Evolutionary conservation across 2,113 vertebrate species (phyloP).

Genomic region (Arenaria interpres): DNA sequence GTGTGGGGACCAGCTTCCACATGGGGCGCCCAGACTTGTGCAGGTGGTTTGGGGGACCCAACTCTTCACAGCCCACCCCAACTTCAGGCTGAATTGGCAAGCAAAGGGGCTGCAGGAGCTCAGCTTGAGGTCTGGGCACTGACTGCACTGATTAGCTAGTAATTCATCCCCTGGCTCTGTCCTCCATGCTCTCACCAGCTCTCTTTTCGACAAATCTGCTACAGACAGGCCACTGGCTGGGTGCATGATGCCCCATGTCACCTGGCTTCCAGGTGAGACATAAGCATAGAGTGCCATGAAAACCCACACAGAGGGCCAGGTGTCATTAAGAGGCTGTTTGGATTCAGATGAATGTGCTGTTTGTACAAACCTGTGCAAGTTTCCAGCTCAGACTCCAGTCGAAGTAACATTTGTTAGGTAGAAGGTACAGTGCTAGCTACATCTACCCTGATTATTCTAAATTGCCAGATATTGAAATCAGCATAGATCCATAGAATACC

Average conservation of each 20-base stretch:
- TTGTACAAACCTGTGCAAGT: background rate
- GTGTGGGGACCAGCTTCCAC: background rate
- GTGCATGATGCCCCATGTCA: background rate
- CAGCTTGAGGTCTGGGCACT: background rate
- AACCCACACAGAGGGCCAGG: rapidly evolving
- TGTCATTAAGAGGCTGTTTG: background rate
- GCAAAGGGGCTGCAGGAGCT: background rate
- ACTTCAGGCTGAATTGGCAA: background rate
- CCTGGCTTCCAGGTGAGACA: background rate
- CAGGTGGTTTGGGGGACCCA: background rate
- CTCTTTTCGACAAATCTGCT: background rate
- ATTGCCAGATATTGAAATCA: background rate
- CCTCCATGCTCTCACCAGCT: background rate
- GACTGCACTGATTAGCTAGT: background rate
- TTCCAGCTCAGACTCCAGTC: background rate
- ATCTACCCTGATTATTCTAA: background rate
- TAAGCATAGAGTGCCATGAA: background rate
- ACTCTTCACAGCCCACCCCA: background rate
- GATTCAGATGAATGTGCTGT: background rate
- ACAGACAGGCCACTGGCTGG: background rate
- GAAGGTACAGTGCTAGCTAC: background rate
- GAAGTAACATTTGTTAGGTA: background rate
- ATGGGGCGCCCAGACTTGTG: background rate
- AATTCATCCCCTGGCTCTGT: background rate
- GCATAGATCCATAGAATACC: background rate